Evolutionary conservation across 2,888 invertebrate genomes (phyloP).

Genomic region (Chloroclystis v-ata): DNA sequence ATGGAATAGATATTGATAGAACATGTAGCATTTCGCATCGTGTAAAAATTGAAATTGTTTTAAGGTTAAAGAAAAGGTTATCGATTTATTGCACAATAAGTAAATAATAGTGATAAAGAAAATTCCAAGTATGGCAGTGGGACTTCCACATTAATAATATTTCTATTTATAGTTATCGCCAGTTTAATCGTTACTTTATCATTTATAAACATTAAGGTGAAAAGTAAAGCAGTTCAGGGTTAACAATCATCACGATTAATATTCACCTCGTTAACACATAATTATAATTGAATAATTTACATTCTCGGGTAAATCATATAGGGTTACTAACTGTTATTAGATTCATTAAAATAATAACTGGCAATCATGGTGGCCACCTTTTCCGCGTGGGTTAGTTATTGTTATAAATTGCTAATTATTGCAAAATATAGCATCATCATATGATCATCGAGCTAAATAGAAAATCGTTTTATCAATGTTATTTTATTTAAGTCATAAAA

Average conservation of each 20-base stretch:
- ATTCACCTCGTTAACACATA: constrained; percentile 22
- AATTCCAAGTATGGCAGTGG: background rate
- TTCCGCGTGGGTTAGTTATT: constrained; percentile 43
- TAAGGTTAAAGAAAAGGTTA: background rate
- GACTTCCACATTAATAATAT: no score
- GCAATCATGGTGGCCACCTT: constrained; percentile 29
- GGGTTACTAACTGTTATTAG: constrained; percentile 22
- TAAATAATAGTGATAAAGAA: background rate
- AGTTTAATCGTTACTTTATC: no score
- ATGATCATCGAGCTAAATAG: constrained; percentile 25
- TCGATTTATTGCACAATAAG: no score
- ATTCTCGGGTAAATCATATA: constrained; percentile 7
- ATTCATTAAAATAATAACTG: constrained; percentile 29
- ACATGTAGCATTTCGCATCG: no score
- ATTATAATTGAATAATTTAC: constrained; percentile 17
- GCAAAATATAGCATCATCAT: constrained; percentile 32
- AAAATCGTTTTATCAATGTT: constrained; percentile 7
- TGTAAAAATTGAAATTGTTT: no score
- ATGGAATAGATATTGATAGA: no score
- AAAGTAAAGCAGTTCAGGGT: no score
- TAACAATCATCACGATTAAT: background rate
- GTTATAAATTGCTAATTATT: constrained; percentile 29
- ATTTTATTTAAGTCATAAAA: no score
- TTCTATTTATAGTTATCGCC: no score
- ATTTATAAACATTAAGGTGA: no score